phyloP scores from a whole-genome alignment of 2,888 invertebrate species.

The Epistrophe grossulariae region DNA sequence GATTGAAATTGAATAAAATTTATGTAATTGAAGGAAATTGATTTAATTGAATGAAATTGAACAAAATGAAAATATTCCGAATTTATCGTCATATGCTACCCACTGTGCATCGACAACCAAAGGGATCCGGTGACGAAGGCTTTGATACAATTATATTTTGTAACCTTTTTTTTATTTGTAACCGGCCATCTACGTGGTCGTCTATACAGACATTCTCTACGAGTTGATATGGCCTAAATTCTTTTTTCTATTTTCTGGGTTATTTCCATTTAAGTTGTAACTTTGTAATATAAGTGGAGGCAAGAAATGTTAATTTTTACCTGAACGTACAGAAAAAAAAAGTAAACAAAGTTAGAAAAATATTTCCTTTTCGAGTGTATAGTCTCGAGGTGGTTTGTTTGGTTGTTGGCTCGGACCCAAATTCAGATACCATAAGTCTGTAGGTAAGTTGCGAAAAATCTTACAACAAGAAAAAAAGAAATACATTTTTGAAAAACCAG shows the following conservation, averaged over 20 bases:
- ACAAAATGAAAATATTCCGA: background rate
- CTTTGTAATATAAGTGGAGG: conserved; percentile 31
- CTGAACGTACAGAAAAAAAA: conserved; percentile 2
- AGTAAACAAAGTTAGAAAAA: background rate
- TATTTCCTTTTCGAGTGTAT: background rate
- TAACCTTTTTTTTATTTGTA: conserved; percentile 22
- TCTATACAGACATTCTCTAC: background rate
- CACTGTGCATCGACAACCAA: background rate
- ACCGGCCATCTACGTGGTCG: background rate
- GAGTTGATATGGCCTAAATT: conserved; percentile 55
- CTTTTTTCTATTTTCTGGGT: conserved; percentile 52
- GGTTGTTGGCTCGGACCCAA: conserved; percentile 1
- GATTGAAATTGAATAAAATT: no score
- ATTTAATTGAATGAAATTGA: no score
- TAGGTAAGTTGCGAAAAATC: conserved; percentile 20
- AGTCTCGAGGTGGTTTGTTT: conserved; percentile 5
- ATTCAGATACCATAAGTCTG: background rate
- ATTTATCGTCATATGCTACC: background rate
- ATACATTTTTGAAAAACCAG: background rate
- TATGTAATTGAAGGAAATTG: no score
- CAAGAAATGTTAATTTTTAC: conserved; percentile 54
- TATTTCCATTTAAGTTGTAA: conserved; percentile 60
- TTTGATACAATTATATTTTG: conserved; percentile 31
- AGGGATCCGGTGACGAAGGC: background rate
- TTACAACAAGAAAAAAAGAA: background rate